Evolutionary conservation across 35 echinoderm and acorn worm genomes (phyloP), one percentile per base, ranked within the genome.

Genomic region (Hemicentrotus pulcherrimus): DNA sequence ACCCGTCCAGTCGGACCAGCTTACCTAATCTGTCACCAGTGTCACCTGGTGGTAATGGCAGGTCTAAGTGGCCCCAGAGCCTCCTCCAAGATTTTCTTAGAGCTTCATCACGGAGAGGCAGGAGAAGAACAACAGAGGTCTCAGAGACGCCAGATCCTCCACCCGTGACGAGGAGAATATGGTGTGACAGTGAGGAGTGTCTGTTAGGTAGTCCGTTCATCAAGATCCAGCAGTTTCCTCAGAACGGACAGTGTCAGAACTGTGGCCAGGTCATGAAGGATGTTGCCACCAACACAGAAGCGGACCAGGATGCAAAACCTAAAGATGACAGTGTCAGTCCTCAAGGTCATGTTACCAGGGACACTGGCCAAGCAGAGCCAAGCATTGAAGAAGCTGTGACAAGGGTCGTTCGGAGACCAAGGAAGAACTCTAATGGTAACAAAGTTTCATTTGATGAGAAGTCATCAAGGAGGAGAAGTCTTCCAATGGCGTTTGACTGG

Each of bases 211-310:
- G 32, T 30, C 88, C 88, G 30, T 90, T 90, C 24, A 47, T 90
- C 88, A 90, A 90, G 88, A 90, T 90, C 88, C 88, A 90, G 24
- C 32, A 47, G 31, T 90, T 90, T 47, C 88, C 91, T 1, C n/a
- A 31, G 30, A 93, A 93, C n/a, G 91, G 48, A 48, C 48, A 93
- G 45, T 93, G 91, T 58, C 32, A 93, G 91, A 93, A 93, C 30
- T 93, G 91, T 93, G 91, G 91, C 4, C 32, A 58, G 48, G 91
- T 58, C 6, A 93, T 93, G 91, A 93, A 28, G 48, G 91, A 93
- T 93, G 91, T 58, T 47, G 91, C 91, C 45, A 93, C 91, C 32
- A 93, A 93, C 13, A 93, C 91, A 52, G 91, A 47, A 93, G 15
- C 4, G 32, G 91, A 52, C 46, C 47, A 93, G 91, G 91, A 58